phyloP scores from a whole-genome alignment of 2,797 vertebrate species.

The Babyrousa celebensis region DNA sequence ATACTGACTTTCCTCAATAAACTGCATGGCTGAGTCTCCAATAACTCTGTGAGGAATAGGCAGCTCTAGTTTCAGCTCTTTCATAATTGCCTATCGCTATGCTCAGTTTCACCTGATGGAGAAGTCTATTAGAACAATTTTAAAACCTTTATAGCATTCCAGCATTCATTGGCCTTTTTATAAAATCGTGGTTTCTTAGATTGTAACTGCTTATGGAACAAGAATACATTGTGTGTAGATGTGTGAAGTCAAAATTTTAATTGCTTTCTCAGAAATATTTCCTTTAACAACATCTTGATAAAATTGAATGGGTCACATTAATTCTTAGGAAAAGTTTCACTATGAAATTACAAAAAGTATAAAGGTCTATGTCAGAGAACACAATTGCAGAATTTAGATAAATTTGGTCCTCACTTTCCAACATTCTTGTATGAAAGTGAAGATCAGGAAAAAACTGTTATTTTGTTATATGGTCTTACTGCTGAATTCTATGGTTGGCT shows the following conservation, averaged over 20 bases:
- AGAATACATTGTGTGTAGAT: background rate
- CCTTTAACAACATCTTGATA: background rate
- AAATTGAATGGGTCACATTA: background rate
- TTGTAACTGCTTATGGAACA: background rate
- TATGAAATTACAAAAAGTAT: background rate
- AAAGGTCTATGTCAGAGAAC: background rate
- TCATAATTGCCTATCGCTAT: background rate
- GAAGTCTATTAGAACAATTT: slow-evolving; percentile 27
- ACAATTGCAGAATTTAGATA: background rate
- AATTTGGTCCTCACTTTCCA: background rate
- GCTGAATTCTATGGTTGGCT: background rate
- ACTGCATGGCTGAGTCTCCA: slow-evolving; percentile 14
- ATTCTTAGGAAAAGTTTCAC: background rate
- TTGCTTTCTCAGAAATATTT: background rate
- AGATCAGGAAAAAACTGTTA: background rate
- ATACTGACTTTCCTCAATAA: slow-evolving; percentile 10
- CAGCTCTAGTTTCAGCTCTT: background rate
- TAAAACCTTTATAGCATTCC: slow-evolving; percentile 25
- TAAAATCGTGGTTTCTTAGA: background rate
- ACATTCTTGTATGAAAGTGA: background rate
- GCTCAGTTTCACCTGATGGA: slow-evolving; percentile 51
- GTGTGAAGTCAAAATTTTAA: background rate
- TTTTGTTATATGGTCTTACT: background rate
- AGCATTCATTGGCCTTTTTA: background rate
- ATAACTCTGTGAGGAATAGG: background rate